Percentiles rank a stretch among this genome's conserved stretches.
phyloP scores from a whole-genome alignment of 2,888 invertebrate species.

The Tenodera sinensis region DNA sequence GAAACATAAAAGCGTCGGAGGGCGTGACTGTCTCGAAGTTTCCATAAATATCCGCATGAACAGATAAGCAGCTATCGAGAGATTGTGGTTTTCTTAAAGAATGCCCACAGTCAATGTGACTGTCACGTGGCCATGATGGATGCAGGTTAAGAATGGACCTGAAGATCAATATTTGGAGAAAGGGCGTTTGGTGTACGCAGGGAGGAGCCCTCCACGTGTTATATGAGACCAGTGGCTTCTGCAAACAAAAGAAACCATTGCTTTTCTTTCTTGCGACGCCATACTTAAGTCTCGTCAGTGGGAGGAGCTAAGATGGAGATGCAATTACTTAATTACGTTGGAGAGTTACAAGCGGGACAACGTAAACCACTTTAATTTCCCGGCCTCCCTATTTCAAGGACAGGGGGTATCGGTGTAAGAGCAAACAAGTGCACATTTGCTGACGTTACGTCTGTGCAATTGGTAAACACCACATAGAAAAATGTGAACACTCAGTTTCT shows the following conservation, averaged over 20 bases:
- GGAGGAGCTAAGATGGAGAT: not conserved
- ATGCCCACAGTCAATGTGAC: not conserved
- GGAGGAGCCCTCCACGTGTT: not conserved
- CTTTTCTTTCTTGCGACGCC: not conserved
- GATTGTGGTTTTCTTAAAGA: not conserved
- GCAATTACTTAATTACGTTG: not conserved
- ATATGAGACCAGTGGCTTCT: not conserved
- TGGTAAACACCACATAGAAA: no score
- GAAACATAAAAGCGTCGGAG: not conserved
- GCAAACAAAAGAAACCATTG: not conserved
- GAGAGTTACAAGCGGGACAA: not conserved
- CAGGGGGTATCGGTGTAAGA: no score
- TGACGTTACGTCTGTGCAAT: not conserved
- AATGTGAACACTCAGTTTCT: no score
- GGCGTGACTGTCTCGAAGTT: not conserved
- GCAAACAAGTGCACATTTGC: not conserved
- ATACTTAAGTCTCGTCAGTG: not conserved
- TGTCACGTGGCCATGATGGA: not conserved
- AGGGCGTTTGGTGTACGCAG: not conserved
- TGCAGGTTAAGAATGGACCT: not conserved
- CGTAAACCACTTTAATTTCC: not conserved
- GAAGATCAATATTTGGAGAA: not conserved
- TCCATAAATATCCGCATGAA: not conserved
- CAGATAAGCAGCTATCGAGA: not conserved
- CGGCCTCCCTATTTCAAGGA: not conserved